Evolutionary conservation across 2,888 invertebrate species (phyloP).

Genomic region (Rhyacophila evoluta): DNA sequence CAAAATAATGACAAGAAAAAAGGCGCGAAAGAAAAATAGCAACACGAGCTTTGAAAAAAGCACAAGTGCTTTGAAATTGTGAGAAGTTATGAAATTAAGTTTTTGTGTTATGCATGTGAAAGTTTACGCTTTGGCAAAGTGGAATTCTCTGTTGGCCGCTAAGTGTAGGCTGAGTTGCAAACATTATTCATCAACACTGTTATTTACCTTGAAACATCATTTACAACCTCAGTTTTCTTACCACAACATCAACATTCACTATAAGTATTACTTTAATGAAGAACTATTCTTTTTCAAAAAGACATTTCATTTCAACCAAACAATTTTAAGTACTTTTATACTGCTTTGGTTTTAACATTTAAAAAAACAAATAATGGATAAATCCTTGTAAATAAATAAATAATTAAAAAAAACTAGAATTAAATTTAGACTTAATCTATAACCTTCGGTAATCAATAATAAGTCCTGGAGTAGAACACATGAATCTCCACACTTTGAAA

Average conservation of each 20-base stretch:
- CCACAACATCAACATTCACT: neutral
- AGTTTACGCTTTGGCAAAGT: slow-evolving; percentile 9
- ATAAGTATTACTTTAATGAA: neutral
- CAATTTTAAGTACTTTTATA: too few species aligned
- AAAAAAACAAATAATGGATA: too few species aligned
- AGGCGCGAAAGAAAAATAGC: slow-evolving; percentile 13
- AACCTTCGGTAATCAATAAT: too few species aligned
- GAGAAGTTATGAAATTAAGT: slow-evolving; percentile 21
- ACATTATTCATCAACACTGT: slow-evolving; percentile 1
- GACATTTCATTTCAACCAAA: neutral
- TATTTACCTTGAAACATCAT: neutral
- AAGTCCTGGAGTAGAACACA: too few species aligned
- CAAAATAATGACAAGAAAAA: slow-evolving; percentile 20
- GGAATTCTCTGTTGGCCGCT: slow-evolving; percentile 1
- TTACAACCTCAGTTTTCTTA: neutral
- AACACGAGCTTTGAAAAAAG: slow-evolving; percentile 10
- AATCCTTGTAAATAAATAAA: too few species aligned
- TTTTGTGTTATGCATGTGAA: slow-evolving; percentile 18
- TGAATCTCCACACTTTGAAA: too few species aligned
- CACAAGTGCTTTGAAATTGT: slow-evolving; percentile 3
- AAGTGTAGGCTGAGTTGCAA: slow-evolving; percentile 6
- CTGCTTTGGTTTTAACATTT: too few species aligned
- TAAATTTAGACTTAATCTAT: too few species aligned
- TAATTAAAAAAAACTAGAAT: too few species aligned
- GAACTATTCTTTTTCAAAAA: neutral